phyloP scores from a whole-genome alignment of 2,888 invertebrate species.

The Cheilosia pagana region DNA sequence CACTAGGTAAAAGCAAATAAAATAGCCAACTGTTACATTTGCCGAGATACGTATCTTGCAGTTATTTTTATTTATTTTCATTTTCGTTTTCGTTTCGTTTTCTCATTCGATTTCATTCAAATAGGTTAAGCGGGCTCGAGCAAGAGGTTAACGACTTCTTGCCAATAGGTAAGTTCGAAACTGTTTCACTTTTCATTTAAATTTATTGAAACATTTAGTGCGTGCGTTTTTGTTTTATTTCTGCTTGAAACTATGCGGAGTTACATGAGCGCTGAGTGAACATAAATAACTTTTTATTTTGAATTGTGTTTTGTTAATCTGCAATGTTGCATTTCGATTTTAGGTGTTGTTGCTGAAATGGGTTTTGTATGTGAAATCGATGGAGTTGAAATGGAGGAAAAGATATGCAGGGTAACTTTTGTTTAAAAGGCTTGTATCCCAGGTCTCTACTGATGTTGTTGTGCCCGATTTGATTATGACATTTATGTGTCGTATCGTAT shows the following conservation, averaged over 20 bases:
- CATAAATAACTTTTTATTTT: too few relatives aligned
- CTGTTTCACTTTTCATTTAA: conserved; percentile 50
- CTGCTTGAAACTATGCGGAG: background rate
- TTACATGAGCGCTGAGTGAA: background rate
- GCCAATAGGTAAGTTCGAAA: conserved; percentile 2
- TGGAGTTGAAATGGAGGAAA: too few relatives aligned
- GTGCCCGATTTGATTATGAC: too few relatives aligned
- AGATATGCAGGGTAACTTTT: too few relatives aligned
- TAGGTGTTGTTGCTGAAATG: too few relatives aligned
- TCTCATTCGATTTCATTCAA: conserved; percentile 38
- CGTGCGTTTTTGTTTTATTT: background rate
- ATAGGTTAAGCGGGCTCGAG: conserved; percentile 62
- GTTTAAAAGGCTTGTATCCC: too few relatives aligned
- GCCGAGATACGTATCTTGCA: conserved; percentile 62
- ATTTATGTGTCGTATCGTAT: too few relatives aligned
- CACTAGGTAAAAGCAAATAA: conserved; percentile 30
- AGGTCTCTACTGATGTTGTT: too few relatives aligned
- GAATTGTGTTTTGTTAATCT: too few relatives aligned
- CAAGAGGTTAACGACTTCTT: conserved; percentile 62
- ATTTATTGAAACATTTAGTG: conserved; percentile 21
- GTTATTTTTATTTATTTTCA: conserved; percentile 22
- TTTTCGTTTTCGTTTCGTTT: conserved; percentile 22
- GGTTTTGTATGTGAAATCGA: too few relatives aligned
- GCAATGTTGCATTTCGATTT: too few relatives aligned
- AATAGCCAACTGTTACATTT: conserved; percentile 16